phyloP scores from a whole-genome alignment of 2,113 vertebrate species.

The Uropsilus gracilis region DNA sequence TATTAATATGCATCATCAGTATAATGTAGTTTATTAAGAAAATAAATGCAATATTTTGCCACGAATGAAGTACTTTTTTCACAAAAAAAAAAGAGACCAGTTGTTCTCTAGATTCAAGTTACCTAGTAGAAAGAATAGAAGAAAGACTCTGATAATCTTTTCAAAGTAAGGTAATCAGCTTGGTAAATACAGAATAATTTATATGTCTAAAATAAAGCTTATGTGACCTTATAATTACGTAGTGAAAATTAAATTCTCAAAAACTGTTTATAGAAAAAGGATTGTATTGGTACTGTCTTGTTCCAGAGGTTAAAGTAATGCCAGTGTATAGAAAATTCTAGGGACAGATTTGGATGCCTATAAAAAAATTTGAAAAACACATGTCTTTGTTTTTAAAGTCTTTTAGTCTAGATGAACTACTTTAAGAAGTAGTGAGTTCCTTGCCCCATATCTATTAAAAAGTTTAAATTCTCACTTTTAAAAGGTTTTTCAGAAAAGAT shows the following conservation, averaged over 20 bases:
- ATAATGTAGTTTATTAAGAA: not conserved
- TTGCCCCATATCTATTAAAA: not conserved
- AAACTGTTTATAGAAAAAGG: not conserved
- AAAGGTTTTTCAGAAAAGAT: slow-evolving; percentile 16
- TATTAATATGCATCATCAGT: not conserved
- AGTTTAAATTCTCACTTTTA: not conserved
- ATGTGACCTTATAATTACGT: not conserved
- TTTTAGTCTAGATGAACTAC: slow-evolving; percentile 22
- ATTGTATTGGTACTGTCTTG: not conserved
- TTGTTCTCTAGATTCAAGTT: not conserved
- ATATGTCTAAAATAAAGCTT: not conserved
- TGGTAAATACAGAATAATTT: not conserved
- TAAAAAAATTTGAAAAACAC: slow-evolving; percentile 15
- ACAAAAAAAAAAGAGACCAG: not conserved
- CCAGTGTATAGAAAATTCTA: not conserved
- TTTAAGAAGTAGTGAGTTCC: not conserved
- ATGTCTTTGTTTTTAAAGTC: not conserved
- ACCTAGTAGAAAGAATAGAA: not conserved
- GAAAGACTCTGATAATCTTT: slow-evolving; percentile 4
- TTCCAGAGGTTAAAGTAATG: not conserved
- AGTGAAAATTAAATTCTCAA: slow-evolving; percentile 29
- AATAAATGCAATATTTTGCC: not conserved
- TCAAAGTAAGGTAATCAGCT: not conserved
- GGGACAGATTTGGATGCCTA: not conserved
- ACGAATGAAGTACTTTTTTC: slow-evolving; percentile 27